Evolutionary conservation across 1,140 invertebrate species (phyloP).

Genomic region (Drosophila takahashii): DNA sequence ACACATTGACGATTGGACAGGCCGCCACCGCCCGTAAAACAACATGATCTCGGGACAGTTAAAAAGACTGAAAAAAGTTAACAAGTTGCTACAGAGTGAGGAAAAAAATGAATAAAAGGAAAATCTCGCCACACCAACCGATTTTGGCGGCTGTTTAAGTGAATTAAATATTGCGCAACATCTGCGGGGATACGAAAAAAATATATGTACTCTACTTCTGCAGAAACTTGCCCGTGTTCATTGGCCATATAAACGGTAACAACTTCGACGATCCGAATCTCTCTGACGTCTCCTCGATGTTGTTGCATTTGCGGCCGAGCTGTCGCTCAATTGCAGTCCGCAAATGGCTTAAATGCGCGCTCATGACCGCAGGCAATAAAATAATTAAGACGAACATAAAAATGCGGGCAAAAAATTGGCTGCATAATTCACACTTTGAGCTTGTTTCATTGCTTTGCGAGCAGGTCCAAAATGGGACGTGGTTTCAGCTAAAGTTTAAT

Average conservation of each 20-base stretch:
- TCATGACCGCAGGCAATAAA: conserved; percentile 83
- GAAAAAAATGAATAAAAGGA: conserved; percentile 50
- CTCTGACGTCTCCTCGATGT: conserved; percentile 28
- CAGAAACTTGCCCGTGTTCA: conserved; percentile 70
- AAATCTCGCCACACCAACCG: conserved; percentile 69
- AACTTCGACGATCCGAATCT: conserved; percentile 62
- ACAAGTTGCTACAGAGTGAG: conserved; percentile 59
- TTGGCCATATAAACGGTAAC: conserved; percentile 82
- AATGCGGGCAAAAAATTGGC: conserved; percentile 55
- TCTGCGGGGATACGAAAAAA: conserved; percentile 12
- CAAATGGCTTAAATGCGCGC: conserved; percentile 78
- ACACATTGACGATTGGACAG: conserved; percentile 73
- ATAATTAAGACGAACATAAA: conserved; percentile 73
- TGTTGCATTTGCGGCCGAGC: conserved; percentile 43
- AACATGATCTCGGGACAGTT: conserved; percentile 65
- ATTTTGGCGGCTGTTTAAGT: conserved; percentile 77
- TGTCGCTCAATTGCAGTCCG: conserved; percentile 71
- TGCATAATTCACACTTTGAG: conserved; percentile 78
- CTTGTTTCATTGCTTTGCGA: conserved; percentile 36
- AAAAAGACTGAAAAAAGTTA: conserved; percentile 70
- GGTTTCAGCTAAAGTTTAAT: conserved; percentile 18
- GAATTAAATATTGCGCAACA: conserved; percentile 81
- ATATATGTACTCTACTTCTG: conserved; percentile 29
- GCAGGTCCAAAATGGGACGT: conserved; percentile 38
- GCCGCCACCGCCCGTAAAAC: conserved; percentile 53